phyloP scores from a whole-genome alignment of 2,888 invertebrate species.

The Brenthis daphne region DNA sequence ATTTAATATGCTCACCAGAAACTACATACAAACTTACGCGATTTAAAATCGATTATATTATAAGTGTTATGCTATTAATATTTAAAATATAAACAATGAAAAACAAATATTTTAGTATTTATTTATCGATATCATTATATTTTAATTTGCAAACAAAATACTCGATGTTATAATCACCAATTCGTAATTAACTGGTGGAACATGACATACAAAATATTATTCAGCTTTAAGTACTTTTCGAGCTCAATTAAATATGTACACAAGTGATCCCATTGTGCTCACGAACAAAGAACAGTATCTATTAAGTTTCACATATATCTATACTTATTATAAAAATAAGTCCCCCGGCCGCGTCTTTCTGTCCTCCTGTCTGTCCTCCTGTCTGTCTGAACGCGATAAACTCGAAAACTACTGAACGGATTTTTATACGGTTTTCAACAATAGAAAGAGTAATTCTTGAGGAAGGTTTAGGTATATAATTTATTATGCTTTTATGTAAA shows the following conservation, averaged over 20 bases:
- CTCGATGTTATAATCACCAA: constrained; percentile 17
- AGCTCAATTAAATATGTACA: constrained; percentile 10
- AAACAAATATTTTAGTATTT: neutral
- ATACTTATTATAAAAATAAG: no score
- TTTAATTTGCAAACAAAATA: constrained; percentile 8
- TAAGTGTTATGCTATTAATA: neutral
- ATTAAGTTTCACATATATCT: constrained; percentile 4
- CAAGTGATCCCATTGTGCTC: constrained; percentile 22
- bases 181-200: constrained; percentile 19
- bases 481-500: no score
- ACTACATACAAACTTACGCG: no score
- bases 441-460: no score
- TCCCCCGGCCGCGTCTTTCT: no score
- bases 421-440: no score
- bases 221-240: constrained; percentile 15
- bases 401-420: no score
- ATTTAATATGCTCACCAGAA: no score
- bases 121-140: neutral
- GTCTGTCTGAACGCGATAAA: no score
- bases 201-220: constrained; percentile 15
- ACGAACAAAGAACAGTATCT: constrained; percentile 25
- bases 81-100: neutral
- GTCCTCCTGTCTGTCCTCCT: no score
- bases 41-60: neutral
- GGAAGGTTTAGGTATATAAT: no score